Conservation (phyloP, 2,888 invertebrate genomes). For the Bugulina stolonifera region DNA sequence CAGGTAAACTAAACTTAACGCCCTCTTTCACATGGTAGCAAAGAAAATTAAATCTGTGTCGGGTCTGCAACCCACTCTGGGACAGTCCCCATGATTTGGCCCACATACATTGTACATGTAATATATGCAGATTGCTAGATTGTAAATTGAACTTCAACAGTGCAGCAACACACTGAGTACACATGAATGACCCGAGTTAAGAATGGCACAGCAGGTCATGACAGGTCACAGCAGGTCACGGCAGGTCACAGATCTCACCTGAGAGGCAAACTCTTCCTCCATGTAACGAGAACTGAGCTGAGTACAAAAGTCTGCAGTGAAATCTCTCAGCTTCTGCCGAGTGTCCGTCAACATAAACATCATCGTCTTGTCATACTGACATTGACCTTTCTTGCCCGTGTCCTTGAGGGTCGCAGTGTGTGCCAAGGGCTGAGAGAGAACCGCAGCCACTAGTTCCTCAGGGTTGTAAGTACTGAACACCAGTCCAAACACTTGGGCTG, state of each 20-base stretch:
- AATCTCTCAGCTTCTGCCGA: constrained; percentile 36
- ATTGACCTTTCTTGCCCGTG: neutral
- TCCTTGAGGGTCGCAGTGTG: neutral
- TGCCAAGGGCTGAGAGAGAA: constrained; percentile 2
- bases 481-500: constrained; percentile 70
- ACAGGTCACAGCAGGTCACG: too few relatives aligned
- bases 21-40: too few relatives aligned
- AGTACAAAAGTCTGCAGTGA: constrained; percentile 40
- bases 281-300: constrained; percentile 54
- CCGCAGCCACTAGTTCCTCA: constrained; percentile 58
- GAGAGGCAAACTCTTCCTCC: constrained; percentile 69
- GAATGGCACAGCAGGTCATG: too few relatives aligned
- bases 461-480: constrained; percentile 64
- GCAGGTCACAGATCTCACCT: constrained; percentile 52
- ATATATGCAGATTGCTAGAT: too few relatives aligned
- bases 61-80: too few relatives aligned
- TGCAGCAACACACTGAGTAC: too few relatives aligned
- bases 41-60: too few relatives aligned
- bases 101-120: too few relatives aligned
- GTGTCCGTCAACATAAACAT: neutral
- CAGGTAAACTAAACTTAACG: too few relatives aligned
- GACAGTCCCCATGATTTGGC: too few relatives aligned
- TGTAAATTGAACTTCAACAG: too few relatives aligned
- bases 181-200: too few relatives aligned
- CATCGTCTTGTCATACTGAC: neutral